Base-by-base conservation (phyloP, 2,113 vertebrate species). In the Mormyrus iriodes region DNA sequence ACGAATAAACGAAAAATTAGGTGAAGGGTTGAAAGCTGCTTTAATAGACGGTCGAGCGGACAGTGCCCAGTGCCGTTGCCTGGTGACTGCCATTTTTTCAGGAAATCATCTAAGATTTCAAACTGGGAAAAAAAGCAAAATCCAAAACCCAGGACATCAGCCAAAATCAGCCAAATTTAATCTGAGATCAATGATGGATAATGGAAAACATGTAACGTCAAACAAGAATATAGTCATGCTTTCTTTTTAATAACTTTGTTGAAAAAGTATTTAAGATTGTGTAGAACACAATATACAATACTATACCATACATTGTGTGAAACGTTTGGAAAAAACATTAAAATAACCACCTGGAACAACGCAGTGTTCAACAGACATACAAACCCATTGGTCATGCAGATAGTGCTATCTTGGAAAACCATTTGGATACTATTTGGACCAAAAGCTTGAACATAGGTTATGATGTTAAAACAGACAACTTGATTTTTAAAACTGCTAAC, bases 211-310 rank as follows among this genome's bases (percentile, higher is more conserved):
- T 24, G 24, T n/a, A 21, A n/a, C 1, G 15, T 79, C 73, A 2
- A 76, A 39, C 35, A 79, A 17, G 13, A 6, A 79, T 42, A 92
- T 94, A 94, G 94, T 96, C 98, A 98, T 98, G 97, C 97, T 95
- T 94, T 95, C 92, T 94, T 99, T 76, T 99, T 99, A 98, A 97
- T 99, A 94, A 97, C 96, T 95, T 96, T 93, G 97, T 98, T 97
- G 96, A 97, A 98, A 95, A 98, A 97, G 95, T 96, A 93, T 96
- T 93, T 96, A 94, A 95, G 95, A 95, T 96, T 96, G 95, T 96
- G 90, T 91, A 95, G 95, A 96, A 94, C 97, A 98, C 97, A 97
- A 97, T 96, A 97, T 96, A 97, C 93, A 97, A 95, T 95, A 96
- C 95, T 96, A 94, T 93, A 97, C 97, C 94, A 96, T 97, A 97